A percentile compares a stretch with the other conserved stretches of the same genome.
phyloP scores from a whole-genome alignment of 2,113 vertebrate species.

The Istiophorus platypterus region DNA sequence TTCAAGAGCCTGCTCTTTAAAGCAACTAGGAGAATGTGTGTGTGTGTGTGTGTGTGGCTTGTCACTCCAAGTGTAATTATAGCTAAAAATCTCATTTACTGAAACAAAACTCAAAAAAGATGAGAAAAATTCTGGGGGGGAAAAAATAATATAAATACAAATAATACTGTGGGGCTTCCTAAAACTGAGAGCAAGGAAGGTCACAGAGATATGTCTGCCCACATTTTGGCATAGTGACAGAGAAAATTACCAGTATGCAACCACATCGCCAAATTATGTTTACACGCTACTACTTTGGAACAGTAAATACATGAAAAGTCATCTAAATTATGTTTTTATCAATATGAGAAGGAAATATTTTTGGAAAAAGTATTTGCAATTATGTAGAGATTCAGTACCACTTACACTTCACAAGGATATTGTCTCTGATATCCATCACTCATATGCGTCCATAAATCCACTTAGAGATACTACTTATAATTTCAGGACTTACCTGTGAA shows the following conservation, averaged over 20 bases:
- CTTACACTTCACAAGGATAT: not conserved
- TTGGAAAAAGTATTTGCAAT: not conserved
- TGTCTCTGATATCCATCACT: not conserved
- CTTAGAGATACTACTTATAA: not conserved
- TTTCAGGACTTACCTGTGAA: too few relatives aligned
- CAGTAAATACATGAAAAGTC: not conserved
- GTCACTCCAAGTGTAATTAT: constrained; percentile 6
- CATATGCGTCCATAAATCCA: not conserved
- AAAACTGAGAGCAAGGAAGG: not conserved
- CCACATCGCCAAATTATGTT: not conserved
- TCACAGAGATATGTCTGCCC: not conserved
- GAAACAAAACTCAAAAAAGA: not conserved
- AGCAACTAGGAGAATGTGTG: not conserved
- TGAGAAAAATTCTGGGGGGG: not conserved
- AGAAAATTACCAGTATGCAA: not conserved
- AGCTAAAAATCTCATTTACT: not conserved
- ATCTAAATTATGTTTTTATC: not conserved
- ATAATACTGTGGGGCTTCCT: not conserved
- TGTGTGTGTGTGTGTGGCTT: not conserved
- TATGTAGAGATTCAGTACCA: not conserved
- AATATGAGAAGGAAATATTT: too few relatives aligned
- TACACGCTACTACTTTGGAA: not conserved
- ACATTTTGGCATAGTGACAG: not conserved
- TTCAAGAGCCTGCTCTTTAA: not conserved
- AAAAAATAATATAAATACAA: too few relatives aligned